Base-by-base conservation (phyloP, 2,888 invertebrate genomes). In the Philereme transversata region DNA sequence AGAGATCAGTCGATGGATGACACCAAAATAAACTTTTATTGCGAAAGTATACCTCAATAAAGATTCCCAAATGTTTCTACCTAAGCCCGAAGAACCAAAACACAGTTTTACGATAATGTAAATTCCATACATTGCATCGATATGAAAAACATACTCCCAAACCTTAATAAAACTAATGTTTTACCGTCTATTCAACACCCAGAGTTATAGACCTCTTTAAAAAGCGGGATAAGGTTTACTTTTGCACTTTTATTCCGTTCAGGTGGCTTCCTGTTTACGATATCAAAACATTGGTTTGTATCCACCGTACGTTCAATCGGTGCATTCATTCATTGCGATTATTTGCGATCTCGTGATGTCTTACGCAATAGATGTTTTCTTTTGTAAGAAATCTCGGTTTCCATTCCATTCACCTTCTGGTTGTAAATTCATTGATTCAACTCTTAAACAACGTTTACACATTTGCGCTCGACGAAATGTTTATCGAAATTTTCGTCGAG, bases 251-350 rank as follows among this genome's bases (percentile, higher is more conserved):
- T 46, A 55, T 61, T 57, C 52, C 57, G 41, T 62, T 9, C 50
- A 6, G 51, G 47, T 47, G 10, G 63, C 55, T 66, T 70, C 68
- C 70, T 70, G 70, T 70, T 70, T 68, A 68, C 65, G 10, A 41
- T 45, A 36, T 57, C 45, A 22, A 45, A 51, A 35, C 41, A 54
- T 56, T 58, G 51, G 47, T 58, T 61, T 59, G 62, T 45, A 44
- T 33, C 51, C 44, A 40, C 10, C 38, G 53, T 58, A 59, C 34
- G 60, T 57, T n/a, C 55, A 48, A 56, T 64, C 66, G 61, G 55
- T 48, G 48, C 22, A 44, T 60, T 53, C 68, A 68, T 68, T 68
- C 67, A 68, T 56, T n/a, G 11, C 51, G 51, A 8, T 22, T 50
- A 49, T 41, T 33, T 43, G 41, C 22, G 22, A 22, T 22, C 22